Evolutionary conservation across 2,113 vertebrate species (phyloP).

Genomic region (Kryptolebias marmoratus): DNA sequence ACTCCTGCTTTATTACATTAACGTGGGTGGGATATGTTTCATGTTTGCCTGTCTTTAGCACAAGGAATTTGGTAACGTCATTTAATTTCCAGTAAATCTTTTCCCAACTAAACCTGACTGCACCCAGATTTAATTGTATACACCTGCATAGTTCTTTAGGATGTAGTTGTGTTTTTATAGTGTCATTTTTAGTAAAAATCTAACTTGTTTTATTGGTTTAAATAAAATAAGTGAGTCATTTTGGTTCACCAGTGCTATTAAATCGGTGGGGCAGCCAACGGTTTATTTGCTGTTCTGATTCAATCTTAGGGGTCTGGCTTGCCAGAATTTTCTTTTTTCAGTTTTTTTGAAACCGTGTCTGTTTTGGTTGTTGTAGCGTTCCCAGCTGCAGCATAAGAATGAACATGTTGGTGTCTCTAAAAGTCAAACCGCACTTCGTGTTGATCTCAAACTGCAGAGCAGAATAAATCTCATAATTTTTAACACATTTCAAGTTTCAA

Average conservation of each 20-base stretch:
- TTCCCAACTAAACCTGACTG: slow-evolving; percentile 1
- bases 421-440: not conserved
- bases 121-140: not conserved
- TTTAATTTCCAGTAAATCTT: slow-evolving; percentile 4
- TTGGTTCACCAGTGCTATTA: not conserved
- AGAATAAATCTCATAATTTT: not conserved
- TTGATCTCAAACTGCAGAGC: slow-evolving; percentile 5
- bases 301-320: slow-evolving; percentile 5
- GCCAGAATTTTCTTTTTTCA: slow-evolving; percentile 16
- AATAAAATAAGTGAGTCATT: not conserved
- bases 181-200: not conserved
- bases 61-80: slow-evolving; percentile 12
- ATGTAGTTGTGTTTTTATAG: not conserved
- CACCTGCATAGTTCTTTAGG: not conserved
- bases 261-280: not conserved
- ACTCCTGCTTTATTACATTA: slow-evolving; percentile 27
- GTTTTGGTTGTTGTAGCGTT: not conserved
- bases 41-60: not conserved
- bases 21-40: not conserved
- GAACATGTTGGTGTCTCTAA: not conserved
- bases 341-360: slow-evolving; percentile 18
- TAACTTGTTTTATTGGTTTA: not conserved
- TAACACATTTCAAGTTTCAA: slow-evolving; percentile 1
- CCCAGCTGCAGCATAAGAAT: not conserved
- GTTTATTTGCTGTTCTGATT: slow-evolving; percentile 26